These are phyloP conservation scores for human DNA, from an alignment of 2,113 vertebrate species.

Conservation along the genomic window GRCh38 chr2:140550501-140551000, in stretches of 20 bases:
- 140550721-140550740: not conserved
- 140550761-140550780: not conserved
- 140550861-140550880: not conserved
- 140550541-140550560: not conserved
- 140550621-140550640: not conserved
- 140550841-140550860: not conserved
- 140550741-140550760: not conserved
- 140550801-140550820: not conserved
- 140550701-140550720: not conserved
- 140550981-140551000: not conserved
- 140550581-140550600: not conserved
- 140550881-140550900: not conserved
- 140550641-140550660: not conserved
- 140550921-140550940: too few relatives aligned
- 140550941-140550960: not conserved
- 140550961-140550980: not conserved
- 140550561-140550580: not conserved
- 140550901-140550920: not conserved
- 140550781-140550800: not conserved
- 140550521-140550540: not conserved
- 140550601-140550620: not conserved
- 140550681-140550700: not conserved
- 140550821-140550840: not conserved
- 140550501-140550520: not conserved
- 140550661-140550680: not conserved